Percentiles rank a stretch among this genome's conserved stretches.
These are phyloP conservation scores for Amphipyra tragopoginis DNA, from an alignment of 2,888 invertebrate genomes.

Conservation along the genomic window DNA sequence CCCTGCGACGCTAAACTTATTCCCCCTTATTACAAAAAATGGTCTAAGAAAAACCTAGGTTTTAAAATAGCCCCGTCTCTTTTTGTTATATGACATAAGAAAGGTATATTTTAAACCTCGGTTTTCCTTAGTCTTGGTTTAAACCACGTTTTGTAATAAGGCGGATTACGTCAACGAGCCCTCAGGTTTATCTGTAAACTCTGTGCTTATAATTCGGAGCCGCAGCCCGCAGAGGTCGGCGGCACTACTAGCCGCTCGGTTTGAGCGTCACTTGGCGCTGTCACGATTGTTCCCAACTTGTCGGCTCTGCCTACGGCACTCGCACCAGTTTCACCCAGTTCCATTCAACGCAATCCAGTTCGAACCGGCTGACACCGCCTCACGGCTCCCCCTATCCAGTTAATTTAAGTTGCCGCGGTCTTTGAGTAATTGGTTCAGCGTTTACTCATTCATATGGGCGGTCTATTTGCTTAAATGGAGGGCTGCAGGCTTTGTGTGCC, in stretches of 20 bases:
- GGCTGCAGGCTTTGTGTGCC: slow-evolving; percentile 57
- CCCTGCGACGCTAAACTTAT: slow-evolving; percentile 35
- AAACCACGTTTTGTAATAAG: too few species aligned
- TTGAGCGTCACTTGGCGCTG: slow-evolving; percentile 32
- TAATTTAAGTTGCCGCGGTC: slow-evolving; percentile 70
- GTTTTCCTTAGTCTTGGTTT: too few species aligned
- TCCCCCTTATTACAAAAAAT: too few species aligned
- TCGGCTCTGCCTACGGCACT: slow-evolving; percentile 38
- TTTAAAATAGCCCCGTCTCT: too few species aligned
- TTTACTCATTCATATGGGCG: slow-evolving; percentile 66
- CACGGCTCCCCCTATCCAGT: slow-evolving; percentile 48
- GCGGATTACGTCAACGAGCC: slow-evolving; percentile 24
- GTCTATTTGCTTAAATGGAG: slow-evolving; percentile 49
- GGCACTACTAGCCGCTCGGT: not conserved
- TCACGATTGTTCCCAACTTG: slow-evolving; percentile 52
- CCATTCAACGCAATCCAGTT: slow-evolving; percentile 47
- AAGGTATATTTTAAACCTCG: too few species aligned
- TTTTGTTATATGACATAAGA: too few species aligned
- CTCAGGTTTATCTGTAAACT: slow-evolving; percentile 37
- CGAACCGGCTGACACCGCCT: slow-evolving; percentile 49
- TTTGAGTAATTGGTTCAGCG: slow-evolving; percentile 65
- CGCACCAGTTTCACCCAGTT: slow-evolving; percentile 44
- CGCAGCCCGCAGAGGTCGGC: slow-evolving; percentile 22
- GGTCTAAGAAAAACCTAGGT: too few species aligned
- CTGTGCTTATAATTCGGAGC: slow-evolving; percentile 17